phyloP scores from a whole-genome alignment of 1,140 invertebrate species.

The Plutomurus gul region DNA sequence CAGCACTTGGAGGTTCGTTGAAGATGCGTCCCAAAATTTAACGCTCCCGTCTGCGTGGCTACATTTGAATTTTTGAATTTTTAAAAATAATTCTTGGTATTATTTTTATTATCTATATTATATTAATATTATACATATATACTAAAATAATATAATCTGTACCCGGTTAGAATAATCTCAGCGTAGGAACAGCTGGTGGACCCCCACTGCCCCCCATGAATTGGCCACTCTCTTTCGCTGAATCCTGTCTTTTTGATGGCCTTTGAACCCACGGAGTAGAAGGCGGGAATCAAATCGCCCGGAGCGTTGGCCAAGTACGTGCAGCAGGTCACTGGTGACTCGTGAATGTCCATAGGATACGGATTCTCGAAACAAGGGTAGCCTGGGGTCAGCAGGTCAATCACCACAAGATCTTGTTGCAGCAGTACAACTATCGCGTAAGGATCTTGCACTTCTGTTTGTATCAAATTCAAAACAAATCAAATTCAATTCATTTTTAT shows the following conservation, averaged over 20 bases:
- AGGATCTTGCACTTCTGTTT: slow-evolving; percentile 91
- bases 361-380: slow-evolving; percentile 99
- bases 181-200: slow-evolving; percentile 91
- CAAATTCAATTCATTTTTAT: no score
- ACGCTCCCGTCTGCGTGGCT: slow-evolving; percentile 95
- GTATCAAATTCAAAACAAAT: slow-evolving; percentile 39
- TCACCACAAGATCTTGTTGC: slow-evolving; percentile 96
- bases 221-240: slow-evolving; percentile 87
- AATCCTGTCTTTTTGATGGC: slow-evolving; percentile 73
- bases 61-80: no score
- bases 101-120: not conserved
- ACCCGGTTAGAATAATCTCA: slow-evolving; percentile 96
- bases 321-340: slow-evolving; percentile 94
- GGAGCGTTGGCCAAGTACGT: slow-evolving; percentile 71
- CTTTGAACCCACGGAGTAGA: slow-evolving; percentile 84
- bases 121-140: not conserved
- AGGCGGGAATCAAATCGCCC: slow-evolving; percentile 90
- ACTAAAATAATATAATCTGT: slow-evolving; percentile 53
- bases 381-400: slow-evolving; percentile 90
- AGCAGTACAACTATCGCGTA: slow-evolving; percentile 96
- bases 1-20: slow-evolving; percentile 87
- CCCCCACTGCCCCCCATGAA: slow-evolving; percentile 70
- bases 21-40: slow-evolving; percentile 97
- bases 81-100: not conserved
- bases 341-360: slow-evolving; percentile 98